Evolutionary conservation across 1,140 invertebrate species (phyloP).

Genomic region (Drosophila parvula): DNA sequence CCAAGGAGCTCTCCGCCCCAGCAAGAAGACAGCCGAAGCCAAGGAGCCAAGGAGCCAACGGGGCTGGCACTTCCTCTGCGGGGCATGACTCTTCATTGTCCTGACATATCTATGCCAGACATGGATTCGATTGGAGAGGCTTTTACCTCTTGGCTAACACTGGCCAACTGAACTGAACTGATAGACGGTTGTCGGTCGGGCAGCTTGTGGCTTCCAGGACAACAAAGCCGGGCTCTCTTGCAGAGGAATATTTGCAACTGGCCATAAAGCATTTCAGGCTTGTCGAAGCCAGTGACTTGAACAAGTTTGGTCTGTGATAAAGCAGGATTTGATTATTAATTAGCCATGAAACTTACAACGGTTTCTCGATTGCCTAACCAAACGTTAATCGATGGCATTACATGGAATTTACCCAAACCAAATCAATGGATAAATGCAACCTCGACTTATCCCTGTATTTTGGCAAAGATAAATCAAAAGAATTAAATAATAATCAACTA

Average conservation of each 20-base stretch:
- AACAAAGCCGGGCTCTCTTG: neutral
- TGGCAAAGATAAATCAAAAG: neutral
- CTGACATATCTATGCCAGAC: slow-evolving; percentile 41
- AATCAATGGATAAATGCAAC: neutral
- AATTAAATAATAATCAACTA: neutral
- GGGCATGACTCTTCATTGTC: slow-evolving; percentile 28
- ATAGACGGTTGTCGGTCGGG: slow-evolving; percentile 1
- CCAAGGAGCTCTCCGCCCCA: slow-evolving; percentile 12
- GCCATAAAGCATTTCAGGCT: slow-evolving; percentile 9
- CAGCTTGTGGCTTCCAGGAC: neutral
- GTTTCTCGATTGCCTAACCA: neutral
- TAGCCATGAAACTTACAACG: neutral
- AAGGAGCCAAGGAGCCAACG: neutral
- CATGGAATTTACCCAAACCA: neutral
- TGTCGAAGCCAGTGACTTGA: slow-evolving; percentile 8
- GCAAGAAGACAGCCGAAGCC: neutral
- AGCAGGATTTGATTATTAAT: slow-evolving; percentile 4
- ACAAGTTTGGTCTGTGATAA: neutral
- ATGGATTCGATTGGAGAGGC: slow-evolving; percentile 14
- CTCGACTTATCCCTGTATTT: neutral
- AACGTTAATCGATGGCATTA: neutral
- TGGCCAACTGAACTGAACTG: neutral
- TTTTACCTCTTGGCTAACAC: neutral
- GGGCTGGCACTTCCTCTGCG: slow-evolving; percentile 4
- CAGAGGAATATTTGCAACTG: slow-evolving; percentile 11